Base-by-base conservation (phyloP, 2,797 vertebrate genomes). In the Luscinia luscinia region DNA sequence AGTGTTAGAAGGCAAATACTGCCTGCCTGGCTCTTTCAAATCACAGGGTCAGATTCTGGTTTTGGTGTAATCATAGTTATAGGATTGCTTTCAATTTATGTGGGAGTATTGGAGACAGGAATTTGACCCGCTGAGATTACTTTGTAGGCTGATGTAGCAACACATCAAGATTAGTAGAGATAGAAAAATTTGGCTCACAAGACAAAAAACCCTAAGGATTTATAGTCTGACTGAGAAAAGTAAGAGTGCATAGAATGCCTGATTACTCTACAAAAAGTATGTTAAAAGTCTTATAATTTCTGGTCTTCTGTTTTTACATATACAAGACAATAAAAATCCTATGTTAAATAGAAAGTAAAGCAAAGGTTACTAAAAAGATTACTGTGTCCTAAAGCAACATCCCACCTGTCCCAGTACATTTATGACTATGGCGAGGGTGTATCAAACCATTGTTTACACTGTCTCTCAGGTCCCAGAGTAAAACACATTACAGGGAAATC, bases 401-500 rank as follows among this genome's bases (percentile, higher is more conserved):
- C 63, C 28, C 8, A 49, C 45, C 20, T 3, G 3, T 72, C 38
- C 51, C 63, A 91, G 91, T 70, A 48, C 69, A 64, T 91, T 89
- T 94, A 72, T 82, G 27, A 59, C 64, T 88, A 61, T 11, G 58
- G 46, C 93, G 58, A 94, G 79, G 55, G 28, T 77, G 38, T 79
- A 87, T 74, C 43, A 89, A 94, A 76, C 40, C 22, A 54, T 43
- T 94, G 16, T 81, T 96, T 91, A 82, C 51, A 88, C 20, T 87
- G 66, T 73, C 74, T 85, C n/a, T 96, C 79, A 87, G 51, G 40
- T 95, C 43, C 73, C 48, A 82, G 43, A 92, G 54, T 73, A 94
- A 96, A 97, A 97, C 59, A 54, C n/a, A 75, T 95, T 95, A 79
- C 81, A 59, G 72, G 72, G 38, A 75, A 97, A 96, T 73, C 38